Evolutionary conservation across 2,113 vertebrate species (phyloP).

Genomic region (Cepphus grylle): DNA sequence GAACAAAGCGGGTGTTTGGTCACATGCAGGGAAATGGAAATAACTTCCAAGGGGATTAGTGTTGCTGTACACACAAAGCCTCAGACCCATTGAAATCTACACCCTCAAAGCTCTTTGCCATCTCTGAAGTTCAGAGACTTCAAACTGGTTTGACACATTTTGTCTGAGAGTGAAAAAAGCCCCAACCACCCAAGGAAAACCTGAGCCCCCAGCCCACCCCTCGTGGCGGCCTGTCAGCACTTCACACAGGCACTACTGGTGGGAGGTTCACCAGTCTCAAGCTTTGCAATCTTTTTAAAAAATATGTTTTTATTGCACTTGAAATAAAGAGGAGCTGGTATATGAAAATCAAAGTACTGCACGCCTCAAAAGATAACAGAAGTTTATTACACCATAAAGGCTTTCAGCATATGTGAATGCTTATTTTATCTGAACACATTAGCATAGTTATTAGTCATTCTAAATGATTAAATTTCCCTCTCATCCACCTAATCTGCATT

Average conservation of each 20-base stretch:
- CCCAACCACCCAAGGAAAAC: not conserved
- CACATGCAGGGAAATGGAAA: not conserved
- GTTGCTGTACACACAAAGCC: not conserved
- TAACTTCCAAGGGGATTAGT: not conserved
- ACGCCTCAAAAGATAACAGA: conserved; percentile 38
- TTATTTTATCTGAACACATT: conserved; percentile 60
- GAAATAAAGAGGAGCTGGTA: conserved; percentile 24
- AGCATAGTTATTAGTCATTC: conserved; percentile 64
- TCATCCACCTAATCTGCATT: conserved; percentile 52
- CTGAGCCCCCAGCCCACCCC: not conserved
- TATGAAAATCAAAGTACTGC: conserved; percentile 41
- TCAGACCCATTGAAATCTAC: not conserved
- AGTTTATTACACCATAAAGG: conserved; percentile 53
- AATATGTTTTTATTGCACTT: not conserved
- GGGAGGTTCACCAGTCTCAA: not conserved
- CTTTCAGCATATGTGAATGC: conserved; percentile 42
- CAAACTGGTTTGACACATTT: not conserved
- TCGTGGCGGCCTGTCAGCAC: not conserved
- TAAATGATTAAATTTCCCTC: conserved; percentile 38
- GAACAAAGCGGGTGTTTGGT: not conserved
- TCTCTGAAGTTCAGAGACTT: not conserved
- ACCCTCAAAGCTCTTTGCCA: not conserved
- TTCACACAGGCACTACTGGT: not conserved
- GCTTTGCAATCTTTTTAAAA: not conserved
- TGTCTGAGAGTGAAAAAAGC: not conserved